These are phyloP conservation scores for Pelodiscus sinensis DNA, from an alignment of 2,113 vertebrate species.

Conservation along the genomic window DNA sequence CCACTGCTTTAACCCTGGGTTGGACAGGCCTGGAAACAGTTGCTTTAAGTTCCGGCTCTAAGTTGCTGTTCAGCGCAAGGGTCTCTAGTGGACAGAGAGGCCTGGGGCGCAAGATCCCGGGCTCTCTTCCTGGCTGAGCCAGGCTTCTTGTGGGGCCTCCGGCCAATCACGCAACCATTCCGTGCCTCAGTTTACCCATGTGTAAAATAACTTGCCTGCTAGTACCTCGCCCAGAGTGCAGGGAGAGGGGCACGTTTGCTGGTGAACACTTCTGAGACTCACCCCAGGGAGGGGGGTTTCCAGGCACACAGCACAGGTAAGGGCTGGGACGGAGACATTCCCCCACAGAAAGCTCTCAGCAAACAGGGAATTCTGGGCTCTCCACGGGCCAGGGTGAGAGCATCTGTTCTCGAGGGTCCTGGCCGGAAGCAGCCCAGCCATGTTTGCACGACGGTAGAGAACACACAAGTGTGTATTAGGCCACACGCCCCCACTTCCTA, in stretches of 20 bases:
- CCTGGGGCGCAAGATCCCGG: too few relatives aligned
- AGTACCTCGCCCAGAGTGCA: neutral
- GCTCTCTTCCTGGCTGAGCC: neutral
- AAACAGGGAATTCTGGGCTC: neutral
- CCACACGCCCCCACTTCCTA: neutral
- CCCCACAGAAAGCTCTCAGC: fast-evolving
- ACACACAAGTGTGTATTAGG: fast-evolving
- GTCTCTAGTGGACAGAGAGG: too few relatives aligned
- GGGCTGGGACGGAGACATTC: neutral
- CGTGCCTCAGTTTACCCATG: neutral
- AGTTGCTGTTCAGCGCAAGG: too few relatives aligned
- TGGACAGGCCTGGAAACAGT: too few relatives aligned
- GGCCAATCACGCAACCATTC: neutral
- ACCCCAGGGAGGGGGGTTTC: too few relatives aligned
- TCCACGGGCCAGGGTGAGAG: neutral
- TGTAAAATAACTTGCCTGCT: neutral
- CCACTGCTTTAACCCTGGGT: neutral
- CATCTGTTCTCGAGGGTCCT: neutral
- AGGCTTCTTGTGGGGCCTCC: neutral
- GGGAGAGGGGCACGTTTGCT: neutral
- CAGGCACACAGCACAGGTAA: neutral
- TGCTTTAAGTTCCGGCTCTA: too few relatives aligned
- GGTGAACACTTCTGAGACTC: neutral
- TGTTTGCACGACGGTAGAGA: fast-evolving
- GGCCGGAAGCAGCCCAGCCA: fast-evolving